Conservation (phyloP, 2,797 vertebrate species). For the Otus scops region DNA sequence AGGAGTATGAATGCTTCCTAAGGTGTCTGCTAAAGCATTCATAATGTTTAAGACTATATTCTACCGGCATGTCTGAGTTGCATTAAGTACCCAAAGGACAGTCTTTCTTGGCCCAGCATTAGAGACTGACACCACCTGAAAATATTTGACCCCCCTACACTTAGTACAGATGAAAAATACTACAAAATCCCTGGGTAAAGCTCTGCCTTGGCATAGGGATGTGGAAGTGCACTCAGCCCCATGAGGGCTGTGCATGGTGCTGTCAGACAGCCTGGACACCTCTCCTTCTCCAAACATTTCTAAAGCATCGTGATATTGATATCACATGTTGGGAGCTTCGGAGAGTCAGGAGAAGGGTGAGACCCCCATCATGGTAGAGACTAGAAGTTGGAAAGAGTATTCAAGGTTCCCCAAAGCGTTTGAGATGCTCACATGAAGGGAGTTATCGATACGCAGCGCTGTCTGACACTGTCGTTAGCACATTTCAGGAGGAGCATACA, state of each 20-base stretch:
- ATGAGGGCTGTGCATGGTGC: not conserved
- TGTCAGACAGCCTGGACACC: not conserved
- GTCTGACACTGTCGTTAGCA: not conserved
- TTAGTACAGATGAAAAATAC: constrained; percentile 22
- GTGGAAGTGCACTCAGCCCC: not conserved
- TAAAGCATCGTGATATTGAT: not conserved
- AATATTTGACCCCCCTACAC: constrained; percentile 13
- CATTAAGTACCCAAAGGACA: not conserved
- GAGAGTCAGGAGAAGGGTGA: not conserved
- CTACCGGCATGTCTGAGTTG: not conserved
- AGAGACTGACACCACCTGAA: constrained; percentile 38
- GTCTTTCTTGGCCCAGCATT: constrained; percentile 29
- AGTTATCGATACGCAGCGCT: rapidly evolving
- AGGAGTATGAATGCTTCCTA: not conserved
- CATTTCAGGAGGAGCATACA: not conserved
- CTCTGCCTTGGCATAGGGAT: not conserved
- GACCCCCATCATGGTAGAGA: rapidly evolving
- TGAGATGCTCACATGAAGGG: not conserved
- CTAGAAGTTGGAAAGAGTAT: not conserved
- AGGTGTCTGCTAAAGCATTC: not conserved
- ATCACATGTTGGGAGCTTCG: not conserved
- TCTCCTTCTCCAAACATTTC: not conserved
- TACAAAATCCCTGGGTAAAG: not conserved
- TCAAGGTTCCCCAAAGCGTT: not conserved
- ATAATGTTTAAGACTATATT: not conserved